Percentiles rank a stretch among this genome's conserved stretches.
Evolutionary conservation across 2,797 vertebrate species (phyloP).

Genomic region (Leptoclinus maculatus): DNA sequence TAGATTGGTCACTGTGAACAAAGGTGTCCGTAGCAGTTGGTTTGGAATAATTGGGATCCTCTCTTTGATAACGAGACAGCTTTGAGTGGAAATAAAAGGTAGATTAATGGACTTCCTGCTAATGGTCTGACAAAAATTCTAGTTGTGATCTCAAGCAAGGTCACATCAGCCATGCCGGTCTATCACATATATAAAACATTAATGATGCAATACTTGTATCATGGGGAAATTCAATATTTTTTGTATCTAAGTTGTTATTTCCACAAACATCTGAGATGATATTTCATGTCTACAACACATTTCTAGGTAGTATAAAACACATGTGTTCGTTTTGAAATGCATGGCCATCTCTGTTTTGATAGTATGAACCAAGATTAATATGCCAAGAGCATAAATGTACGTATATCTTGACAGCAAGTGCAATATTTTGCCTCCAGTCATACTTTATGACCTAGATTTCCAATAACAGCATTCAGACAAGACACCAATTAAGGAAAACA

Average conservation of each 20-base stretch:
- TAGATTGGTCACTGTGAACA: neutral
- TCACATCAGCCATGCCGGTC: neutral
- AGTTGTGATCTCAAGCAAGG: constrained; percentile 16
- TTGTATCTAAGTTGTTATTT: constrained; percentile 14
- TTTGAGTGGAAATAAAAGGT: constrained; percentile 7
- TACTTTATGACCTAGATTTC: constrained; percentile 32
- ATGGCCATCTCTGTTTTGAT: constrained; percentile 28
- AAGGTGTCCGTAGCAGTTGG: neutral
- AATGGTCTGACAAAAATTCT: constrained; percentile 14
- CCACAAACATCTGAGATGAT: constrained; percentile 13
- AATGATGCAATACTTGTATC: constrained; percentile 12
- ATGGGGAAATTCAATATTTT: constrained; percentile 7
- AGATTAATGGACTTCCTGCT: constrained; percentile 16
- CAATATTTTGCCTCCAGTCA: constrained; percentile 39
- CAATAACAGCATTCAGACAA: constrained; percentile 18
- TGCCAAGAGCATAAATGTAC: constrained; percentile 49
- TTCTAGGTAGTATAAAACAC: neutral
- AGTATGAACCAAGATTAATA: constrained; percentile 44
- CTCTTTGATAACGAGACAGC: constrained; percentile 17
- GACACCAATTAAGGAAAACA: constrained; percentile 16
- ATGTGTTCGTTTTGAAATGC: constrained; percentile 1
- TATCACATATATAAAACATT: constrained; percentile 13
- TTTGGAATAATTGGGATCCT: constrained; percentile 17
- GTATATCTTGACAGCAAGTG: constrained; percentile 41
- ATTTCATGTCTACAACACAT: neutral